Conservation (phyloP, 2,888 invertebrate genomes). For the Graphium colonna region DNA sequence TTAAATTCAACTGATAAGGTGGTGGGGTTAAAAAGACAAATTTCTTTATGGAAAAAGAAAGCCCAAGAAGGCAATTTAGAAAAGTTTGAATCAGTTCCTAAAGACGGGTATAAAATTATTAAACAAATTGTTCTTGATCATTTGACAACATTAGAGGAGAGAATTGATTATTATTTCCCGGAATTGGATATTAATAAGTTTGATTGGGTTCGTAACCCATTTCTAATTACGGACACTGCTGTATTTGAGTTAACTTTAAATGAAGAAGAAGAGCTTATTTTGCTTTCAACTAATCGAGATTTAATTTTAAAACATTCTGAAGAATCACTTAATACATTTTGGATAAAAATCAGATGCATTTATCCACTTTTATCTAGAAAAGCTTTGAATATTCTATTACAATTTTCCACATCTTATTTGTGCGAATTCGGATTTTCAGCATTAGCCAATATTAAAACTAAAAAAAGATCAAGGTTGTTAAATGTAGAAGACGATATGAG, state of each 20-base stretch:
- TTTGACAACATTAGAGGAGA: conserved; percentile 16
- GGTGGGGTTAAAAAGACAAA: conserved; percentile 23
- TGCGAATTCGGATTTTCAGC: conserved; percentile 21
- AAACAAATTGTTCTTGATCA: background rate
- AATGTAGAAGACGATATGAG: conserved; percentile 19
- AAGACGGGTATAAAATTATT: conserved; percentile 21
- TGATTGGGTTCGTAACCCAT: conserved; percentile 14
- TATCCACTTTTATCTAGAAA: conserved; percentile 11
- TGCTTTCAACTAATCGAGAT: conserved; percentile 21
- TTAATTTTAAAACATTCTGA: conserved; percentile 19
- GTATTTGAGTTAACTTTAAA: conserved; percentile 19
- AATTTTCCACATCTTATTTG: conserved; percentile 16
- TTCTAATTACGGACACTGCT: conserved; percentile 10
- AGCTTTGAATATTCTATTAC: conserved; percentile 7
- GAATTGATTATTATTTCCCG: conserved; percentile 17
- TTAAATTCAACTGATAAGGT: conserved; percentile 23
- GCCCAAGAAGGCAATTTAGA: conserved; percentile 18
- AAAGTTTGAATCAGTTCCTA: conserved; percentile 17
- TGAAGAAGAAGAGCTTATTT: conserved; percentile 22
- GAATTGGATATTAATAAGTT: conserved; percentile 20
- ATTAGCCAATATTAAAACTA: conserved; percentile 21
- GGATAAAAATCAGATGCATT: conserved; percentile 16
- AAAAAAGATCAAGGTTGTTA: conserved; percentile 18
- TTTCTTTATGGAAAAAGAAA: conserved; percentile 23
- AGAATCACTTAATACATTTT: conserved; percentile 21